These are phyloP conservation scores for Alethe diademata DNA, from an alignment of 2,113 vertebrate species.

Conservation along the genomic window DNA sequence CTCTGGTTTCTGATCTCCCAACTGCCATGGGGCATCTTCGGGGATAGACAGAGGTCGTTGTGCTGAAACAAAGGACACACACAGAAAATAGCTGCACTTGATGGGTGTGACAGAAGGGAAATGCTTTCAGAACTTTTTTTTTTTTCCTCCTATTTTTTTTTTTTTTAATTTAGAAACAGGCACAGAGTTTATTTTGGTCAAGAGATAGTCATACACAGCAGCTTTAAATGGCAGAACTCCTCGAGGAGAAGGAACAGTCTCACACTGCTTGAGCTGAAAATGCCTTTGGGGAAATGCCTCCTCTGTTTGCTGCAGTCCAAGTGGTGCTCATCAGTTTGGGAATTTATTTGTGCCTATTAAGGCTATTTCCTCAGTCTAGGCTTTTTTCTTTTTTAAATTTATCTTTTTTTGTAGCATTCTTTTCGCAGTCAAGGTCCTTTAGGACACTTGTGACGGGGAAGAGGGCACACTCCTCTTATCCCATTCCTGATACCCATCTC, in stretches of 20 bases:
- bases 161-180: conserved; percentile 1
- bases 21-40: conserved; percentile 11
- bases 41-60: conserved; percentile 35
- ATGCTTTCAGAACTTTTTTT: conserved; percentile 15
- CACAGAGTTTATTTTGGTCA: conserved; percentile 49
- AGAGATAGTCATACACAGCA: neutral
- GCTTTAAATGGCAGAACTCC: neutral
- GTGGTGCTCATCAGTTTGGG: neutral
- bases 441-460: neutral
- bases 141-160: neutral
- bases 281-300: neutral
- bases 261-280: neutral
- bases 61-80: conserved; percentile 40
- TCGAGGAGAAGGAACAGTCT: neutral
- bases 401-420: neutral
- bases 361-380: neutral
- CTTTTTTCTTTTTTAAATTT: neutral
- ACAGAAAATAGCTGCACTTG: conserved; percentile 44
- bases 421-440: neutral
- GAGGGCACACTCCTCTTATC: neutral
- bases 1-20: neutral
- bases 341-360: neutral
- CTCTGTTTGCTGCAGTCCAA: neutral
- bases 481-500: neutral
- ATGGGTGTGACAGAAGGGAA: conserved; percentile 48